Percentiles rank a stretch among this genome's conserved stretches.
phyloP scores from a whole-genome alignment of 2,113 vertebrate genomes.

The Podiceps cristatus region DNA sequence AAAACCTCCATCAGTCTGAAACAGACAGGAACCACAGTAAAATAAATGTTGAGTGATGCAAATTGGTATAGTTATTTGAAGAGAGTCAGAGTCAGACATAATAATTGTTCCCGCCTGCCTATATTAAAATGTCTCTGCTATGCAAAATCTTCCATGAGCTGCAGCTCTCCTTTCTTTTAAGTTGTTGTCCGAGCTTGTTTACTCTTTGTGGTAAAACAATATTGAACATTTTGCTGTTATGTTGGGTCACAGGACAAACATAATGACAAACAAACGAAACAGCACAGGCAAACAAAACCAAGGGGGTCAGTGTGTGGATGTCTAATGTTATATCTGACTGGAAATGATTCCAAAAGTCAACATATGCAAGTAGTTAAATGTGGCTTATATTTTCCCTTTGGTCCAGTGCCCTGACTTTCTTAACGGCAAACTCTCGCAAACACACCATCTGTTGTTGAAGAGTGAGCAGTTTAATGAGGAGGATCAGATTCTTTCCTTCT shows the following conservation, averaged over 20 bases:
- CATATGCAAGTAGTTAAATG: constrained; percentile 51
- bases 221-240: not conserved
- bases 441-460: constrained; percentile 46
- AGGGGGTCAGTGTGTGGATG: not conserved
- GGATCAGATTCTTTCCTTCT: constrained; percentile 35
- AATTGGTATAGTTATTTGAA: constrained; percentile 26
- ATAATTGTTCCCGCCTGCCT: not conserved
- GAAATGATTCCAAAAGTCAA: constrained; percentile 30
- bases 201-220: not conserved
- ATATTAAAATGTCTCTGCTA: not conserved
- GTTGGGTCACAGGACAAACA: not conserved
- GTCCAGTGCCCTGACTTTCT: constrained; percentile 38
- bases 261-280: not conserved
- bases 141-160: not conserved
- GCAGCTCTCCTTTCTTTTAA: not conserved
- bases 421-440: not conserved
- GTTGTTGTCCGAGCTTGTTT: not conserved
- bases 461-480: constrained; percentile 47
- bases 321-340: constrained; percentile 4
- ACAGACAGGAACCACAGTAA: constrained; percentile 25
- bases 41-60: constrained; percentile 12
- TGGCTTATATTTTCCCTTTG: constrained; percentile 43
- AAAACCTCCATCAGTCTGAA: not conserved
- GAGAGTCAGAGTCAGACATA: constrained; percentile 5
- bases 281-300: not conserved